phyloP scores from a whole-genome alignment of 2,113 vertebrate genomes.

The Pandion haliaetus region DNA sequence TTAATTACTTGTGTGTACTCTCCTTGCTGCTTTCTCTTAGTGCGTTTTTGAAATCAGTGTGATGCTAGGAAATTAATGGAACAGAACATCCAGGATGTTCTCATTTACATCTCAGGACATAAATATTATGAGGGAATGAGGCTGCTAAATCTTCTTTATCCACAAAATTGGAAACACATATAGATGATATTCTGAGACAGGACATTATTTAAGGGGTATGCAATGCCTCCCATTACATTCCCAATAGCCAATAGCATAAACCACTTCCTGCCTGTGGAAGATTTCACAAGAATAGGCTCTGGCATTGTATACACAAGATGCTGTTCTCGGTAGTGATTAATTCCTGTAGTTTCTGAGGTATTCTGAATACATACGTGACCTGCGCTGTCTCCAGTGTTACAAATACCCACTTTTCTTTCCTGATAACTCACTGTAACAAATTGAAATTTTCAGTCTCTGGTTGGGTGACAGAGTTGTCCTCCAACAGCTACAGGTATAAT shows the following conservation, averaged over 20 bases:
- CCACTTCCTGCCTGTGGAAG: background rate
- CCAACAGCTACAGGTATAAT: background rate
- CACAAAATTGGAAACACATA: background rate
- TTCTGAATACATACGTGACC: background rate
- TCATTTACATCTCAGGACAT: background rate
- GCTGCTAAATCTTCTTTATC: slow-evolving; percentile 4
- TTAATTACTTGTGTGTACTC: background rate
- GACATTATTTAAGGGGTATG: background rate
- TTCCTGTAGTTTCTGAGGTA: background rate
- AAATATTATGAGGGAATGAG: background rate
- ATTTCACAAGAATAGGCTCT: background rate
- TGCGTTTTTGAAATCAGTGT: background rate
- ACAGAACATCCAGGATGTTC: background rate
- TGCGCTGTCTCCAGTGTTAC: background rate
- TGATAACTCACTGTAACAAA: background rate
- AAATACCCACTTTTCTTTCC: background rate
- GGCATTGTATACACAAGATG: background rate
- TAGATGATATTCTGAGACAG: background rate
- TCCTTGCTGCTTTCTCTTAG: background rate
- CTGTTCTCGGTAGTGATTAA: background rate
- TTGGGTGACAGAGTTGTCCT: background rate
- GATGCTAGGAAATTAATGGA: background rate
- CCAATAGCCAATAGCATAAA: background rate
- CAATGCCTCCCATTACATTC: background rate
- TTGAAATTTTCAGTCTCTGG: background rate